Conservation (phyloP, 2,797 vertebrate genomes). For the Notoglanidium macrostoma region DNA sequence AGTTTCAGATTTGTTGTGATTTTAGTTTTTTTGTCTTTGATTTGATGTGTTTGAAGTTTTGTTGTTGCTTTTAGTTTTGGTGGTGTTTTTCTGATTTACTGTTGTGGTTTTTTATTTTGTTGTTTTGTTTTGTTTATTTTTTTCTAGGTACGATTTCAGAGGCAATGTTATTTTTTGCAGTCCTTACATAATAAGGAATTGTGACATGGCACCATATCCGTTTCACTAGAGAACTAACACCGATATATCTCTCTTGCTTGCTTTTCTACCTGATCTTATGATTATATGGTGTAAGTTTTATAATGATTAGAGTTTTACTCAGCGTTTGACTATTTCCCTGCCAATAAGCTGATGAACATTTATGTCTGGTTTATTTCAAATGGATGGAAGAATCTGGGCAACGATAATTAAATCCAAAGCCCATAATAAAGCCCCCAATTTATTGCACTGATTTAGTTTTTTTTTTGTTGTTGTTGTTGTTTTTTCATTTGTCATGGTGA, state of each 20-base stretch:
- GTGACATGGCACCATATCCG: not conserved
- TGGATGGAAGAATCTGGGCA: constrained; percentile 45
- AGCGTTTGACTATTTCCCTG: constrained; percentile 12
- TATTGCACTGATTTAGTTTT: constrained; percentile 3
- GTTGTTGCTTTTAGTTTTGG: not conserved
- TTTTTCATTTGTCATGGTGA: constrained; percentile 45
- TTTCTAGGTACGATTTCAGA: constrained; percentile 17
- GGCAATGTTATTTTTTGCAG: constrained; percentile 5
- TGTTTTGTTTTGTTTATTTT: not conserved
- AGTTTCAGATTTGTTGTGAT: not conserved
- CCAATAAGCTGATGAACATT: constrained; percentile 57
- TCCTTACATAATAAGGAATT: constrained; percentile 29
- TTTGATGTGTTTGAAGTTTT: not conserved
- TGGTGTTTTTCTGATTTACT: not conserved
- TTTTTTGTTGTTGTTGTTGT: not conserved
- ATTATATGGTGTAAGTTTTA: not conserved
- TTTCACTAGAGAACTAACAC: not conserved
- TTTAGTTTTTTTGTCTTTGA: not conserved
- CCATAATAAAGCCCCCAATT: constrained; percentile 62
- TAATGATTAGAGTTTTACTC: not conserved
- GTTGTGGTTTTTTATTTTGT: not conserved
- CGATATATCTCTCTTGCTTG: not conserved
- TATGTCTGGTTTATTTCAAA: constrained; percentile 47
- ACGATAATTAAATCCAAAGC: constrained; percentile 51
- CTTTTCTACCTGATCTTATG: not conserved